phyloP scores from a whole-genome alignment of 2,113 vertebrate species.

The Pygoscelis antarcticus region DNA sequence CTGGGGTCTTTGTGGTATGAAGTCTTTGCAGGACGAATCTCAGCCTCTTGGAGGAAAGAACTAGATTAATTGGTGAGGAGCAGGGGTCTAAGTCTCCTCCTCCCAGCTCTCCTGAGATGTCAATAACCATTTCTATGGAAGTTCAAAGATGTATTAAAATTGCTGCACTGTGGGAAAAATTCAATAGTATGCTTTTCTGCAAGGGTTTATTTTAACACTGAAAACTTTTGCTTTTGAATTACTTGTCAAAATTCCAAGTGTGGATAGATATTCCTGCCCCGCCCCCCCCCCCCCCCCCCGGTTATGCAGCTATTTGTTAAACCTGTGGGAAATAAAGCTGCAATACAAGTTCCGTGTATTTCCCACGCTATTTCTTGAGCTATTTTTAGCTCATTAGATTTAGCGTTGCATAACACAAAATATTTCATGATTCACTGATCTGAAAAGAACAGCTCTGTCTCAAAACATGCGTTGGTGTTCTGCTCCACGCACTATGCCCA shows the following conservation, averaged over 20 bases:
- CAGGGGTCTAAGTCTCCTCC: neutral
- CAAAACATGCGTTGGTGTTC: neutral
- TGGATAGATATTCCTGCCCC: neutral
- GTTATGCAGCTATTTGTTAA: constrained; percentile 2
- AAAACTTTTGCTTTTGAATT: neutral
- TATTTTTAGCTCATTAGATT: constrained; percentile 41
- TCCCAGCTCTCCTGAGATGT: neutral
- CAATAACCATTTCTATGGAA: neutral
- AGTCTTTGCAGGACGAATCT: neutral
- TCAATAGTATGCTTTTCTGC: neutral
- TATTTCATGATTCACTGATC: constrained; percentile 45
- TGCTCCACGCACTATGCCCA: neutral
- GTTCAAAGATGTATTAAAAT: neutral
- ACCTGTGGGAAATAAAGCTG: neutral
- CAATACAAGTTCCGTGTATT: neutral
- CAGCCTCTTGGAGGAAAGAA: neutral
- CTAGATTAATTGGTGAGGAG: neutral
- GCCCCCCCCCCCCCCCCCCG: neutral
- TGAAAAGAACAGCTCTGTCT: constrained; percentile 51
- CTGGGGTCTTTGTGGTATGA: neutral
- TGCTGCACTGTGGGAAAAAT: neutral
- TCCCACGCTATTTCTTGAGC: neutral
- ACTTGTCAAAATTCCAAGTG: neutral
- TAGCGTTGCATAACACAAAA: neutral
- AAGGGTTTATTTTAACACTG: neutral